These are phyloP conservation scores for Sitophilus oryzae DNA, from an alignment of 1,140 invertebrate genomes.

Conservation along the genomic window DNA sequence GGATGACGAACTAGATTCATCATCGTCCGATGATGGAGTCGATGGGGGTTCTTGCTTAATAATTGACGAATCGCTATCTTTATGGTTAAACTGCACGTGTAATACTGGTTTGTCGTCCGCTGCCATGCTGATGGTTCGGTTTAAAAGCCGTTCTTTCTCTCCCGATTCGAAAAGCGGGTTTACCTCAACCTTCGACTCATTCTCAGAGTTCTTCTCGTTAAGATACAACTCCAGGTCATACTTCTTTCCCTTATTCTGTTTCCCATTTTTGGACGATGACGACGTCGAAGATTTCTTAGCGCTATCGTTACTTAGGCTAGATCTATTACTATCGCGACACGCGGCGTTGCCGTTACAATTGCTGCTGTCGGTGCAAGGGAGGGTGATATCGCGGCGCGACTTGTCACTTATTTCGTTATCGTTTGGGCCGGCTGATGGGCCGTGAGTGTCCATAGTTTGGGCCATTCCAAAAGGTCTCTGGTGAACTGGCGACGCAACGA, in stretches of 20 bases:
- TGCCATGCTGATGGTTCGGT: slow-evolving; percentile 7
- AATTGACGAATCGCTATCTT: slow-evolving; percentile 39
- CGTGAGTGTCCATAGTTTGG: slow-evolving; percentile 33
- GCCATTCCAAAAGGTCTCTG: slow-evolving; percentile 42
- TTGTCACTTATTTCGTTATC: slow-evolving; percentile 19
- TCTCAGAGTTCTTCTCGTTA: slow-evolving; percentile 23
- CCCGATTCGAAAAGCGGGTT: slow-evolving; percentile 15
- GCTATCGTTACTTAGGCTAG: not conserved
- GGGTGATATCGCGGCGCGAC: not conserved
- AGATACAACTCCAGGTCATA: slow-evolving; percentile 18
- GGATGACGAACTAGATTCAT: slow-evolving; percentile 44
- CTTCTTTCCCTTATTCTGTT: too few species aligned
- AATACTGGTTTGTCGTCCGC: slow-evolving; percentile 47
- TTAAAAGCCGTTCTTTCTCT: slow-evolving; percentile 12
- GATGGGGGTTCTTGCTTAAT: slow-evolving; percentile 40
- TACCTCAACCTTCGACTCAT: slow-evolving; percentile 17
- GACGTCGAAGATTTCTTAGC: slow-evolving; percentile 1
- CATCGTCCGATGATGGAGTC: slow-evolving; percentile 37
- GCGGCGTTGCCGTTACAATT: slow-evolving; percentile 1
- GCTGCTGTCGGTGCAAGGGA: not conserved
- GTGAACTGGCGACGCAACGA: slow-evolving; percentile 38
- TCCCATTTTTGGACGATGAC: too few species aligned
- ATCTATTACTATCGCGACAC: slow-evolving; percentile 5
- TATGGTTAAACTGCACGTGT: slow-evolving; percentile 56
- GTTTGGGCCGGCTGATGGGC: slow-evolving; percentile 16